Conservation (phyloP, 2,797 vertebrate genomes). For the Hippocampus kuda region DNA sequence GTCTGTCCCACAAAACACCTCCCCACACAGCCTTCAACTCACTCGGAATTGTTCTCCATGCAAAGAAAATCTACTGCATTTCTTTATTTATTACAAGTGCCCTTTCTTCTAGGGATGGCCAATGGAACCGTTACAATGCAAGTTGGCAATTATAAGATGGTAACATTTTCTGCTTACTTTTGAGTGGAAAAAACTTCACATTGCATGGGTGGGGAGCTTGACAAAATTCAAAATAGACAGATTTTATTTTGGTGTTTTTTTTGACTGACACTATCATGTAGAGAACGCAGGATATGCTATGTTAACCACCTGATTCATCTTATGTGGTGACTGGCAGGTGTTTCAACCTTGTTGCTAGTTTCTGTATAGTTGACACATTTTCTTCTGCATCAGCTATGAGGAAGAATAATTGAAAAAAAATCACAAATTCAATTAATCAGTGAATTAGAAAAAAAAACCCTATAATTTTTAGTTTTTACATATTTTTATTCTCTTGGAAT, state of each 20-base stretch:
- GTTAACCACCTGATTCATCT: not conserved
- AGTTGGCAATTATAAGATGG: not conserved
- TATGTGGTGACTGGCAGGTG: not conserved
- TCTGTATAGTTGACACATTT: not conserved
- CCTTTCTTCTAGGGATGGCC: not conserved
- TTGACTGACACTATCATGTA: not conserved
- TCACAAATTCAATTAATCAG: not conserved
- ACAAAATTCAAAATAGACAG: not conserved
- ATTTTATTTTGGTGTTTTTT: not conserved
- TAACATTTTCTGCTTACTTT: not conserved
- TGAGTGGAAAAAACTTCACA: not conserved
- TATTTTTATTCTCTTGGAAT: not conserved
- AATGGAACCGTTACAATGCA: not conserved
- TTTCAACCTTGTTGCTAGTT: not conserved
- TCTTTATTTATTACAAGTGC: not conserved
- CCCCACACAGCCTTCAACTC: conserved; percentile 1
- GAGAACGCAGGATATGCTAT: not conserved
- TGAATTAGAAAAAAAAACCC: not conserved
- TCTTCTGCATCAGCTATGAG: not conserved
- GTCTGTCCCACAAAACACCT: not conserved
- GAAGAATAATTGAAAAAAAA: not conserved
- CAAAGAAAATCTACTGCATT: not conserved
- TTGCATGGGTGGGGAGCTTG: not conserved
- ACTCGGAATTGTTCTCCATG: conserved; percentile 7
- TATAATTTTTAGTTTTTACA: not conserved